Conservation (phyloP, 2,888 invertebrate genomes). For the Scaptomyza cyrtandrae region DNA sequence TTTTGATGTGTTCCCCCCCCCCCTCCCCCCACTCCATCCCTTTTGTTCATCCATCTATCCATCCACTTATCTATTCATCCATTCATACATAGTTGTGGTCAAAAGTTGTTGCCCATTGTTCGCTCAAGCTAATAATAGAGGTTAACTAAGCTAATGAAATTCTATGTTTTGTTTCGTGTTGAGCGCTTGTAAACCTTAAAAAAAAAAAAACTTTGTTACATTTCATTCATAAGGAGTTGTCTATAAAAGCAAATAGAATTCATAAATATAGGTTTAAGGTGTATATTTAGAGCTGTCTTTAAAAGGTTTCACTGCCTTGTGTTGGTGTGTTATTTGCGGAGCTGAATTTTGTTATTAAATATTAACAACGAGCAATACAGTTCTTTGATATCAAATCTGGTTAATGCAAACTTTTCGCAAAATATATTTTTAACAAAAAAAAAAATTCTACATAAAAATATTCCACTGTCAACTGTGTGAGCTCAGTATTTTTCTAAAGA, state of each 20-base stretch:
- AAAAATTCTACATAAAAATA: too few species aligned
- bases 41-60: background rate
- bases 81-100: constrained; percentile 37
- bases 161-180: constrained; percentile 16
- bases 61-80: background rate
- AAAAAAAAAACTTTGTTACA: constrained; percentile 3
- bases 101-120: constrained; percentile 40
- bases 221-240: constrained; percentile 35
- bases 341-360: too few species aligned
- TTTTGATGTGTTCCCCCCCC: constrained; percentile 49
- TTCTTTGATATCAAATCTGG: too few species aligned
- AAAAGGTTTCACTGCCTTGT: background rate
- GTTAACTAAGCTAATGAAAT: constrained; percentile 74
- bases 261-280: background rate
- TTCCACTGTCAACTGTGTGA: too few species aligned
- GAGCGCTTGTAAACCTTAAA: constrained; percentile 14
- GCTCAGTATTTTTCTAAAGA: too few species aligned
- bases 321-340: background rate
- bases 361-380: too few species aligned
- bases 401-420: too few species aligned
- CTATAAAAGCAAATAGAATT: background rate
- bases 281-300: background rate
- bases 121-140: constrained; percentile 63
- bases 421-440: too few species aligned
- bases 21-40: too few species aligned